Evolutionary conservation across 2,888 invertebrate genomes (phyloP), one percentile per base, ranked within the genome.

Genomic region (Erpobdella octoculata): DNA sequence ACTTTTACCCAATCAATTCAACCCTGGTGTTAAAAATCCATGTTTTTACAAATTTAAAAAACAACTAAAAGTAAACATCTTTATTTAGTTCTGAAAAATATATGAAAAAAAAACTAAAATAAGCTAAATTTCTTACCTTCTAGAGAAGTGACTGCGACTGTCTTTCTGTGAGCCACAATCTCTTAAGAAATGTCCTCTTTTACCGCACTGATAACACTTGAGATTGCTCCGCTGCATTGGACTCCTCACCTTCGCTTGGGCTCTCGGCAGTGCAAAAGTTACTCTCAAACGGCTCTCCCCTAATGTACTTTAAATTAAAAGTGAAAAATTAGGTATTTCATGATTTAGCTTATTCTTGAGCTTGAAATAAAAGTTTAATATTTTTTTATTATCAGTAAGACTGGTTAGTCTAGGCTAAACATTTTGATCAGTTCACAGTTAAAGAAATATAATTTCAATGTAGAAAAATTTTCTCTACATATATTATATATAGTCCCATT

Each of bases 241-340:
- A 3, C 78, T 72, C 5, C 76, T 71, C 46, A 78, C 67, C 18
- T 79, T 78, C 18, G 74, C 77, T 59, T 79, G 76, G 8, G 79
- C 88, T 86, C 86, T 88, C 85, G 86, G 87, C 73, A 86, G 81
- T 18, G 87, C 87, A 78, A 85, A 83, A 0, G 85, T 85, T 33
- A 86, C 86, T 53, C 86, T 81, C 71, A 87, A 84, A 66, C 86
- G 82, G 70, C 84, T 83, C 53, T 86, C 86, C 74, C 84, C 83
- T 36, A 87, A 79, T 69, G 84, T 84, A 74, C 86, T 87, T 78
- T 66, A 76, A 71, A 41, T 53, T 28, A 18, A 36, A 59, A 31
- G 15, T 36, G 21, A 18, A n/a, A 69, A 12, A 12, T 2, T 53
- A 25, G 1, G n/a, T n/a, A 5, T n/a, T 1, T 18, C n/a, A 25